Conservation (phyloP, 2,797 vertebrate species). For the Florisuga fusca region DNA sequence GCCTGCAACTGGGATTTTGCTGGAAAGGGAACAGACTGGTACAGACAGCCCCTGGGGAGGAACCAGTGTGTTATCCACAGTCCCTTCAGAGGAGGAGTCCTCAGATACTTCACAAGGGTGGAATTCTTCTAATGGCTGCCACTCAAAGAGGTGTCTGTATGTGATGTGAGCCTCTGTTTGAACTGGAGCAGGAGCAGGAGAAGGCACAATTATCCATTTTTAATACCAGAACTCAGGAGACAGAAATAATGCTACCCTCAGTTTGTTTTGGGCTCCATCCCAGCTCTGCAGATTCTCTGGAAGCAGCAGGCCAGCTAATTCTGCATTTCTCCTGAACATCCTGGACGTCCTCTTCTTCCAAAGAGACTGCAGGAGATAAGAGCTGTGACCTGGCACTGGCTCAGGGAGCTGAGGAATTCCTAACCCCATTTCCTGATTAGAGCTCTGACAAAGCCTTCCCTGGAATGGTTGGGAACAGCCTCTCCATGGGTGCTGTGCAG, state of each 20-base stretch:
- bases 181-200: not conserved
- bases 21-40: not conserved
- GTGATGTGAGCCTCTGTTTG: not conserved
- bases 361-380: slow-evolving; percentile 34
- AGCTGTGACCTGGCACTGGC: not conserved
- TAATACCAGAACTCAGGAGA: not conserved
- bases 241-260: not conserved
- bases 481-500: not conserved
- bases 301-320: slow-evolving; percentile 11
- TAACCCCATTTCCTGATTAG: slow-evolving; percentile 48
- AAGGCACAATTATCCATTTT: not conserved
- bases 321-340: slow-evolving; percentile 13
- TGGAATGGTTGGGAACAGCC: not conserved
- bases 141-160: not conserved
- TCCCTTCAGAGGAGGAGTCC: not conserved
- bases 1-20: not conserved
- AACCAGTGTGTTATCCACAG: accelerated
- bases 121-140: not conserved
- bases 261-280: not conserved
- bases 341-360: slow-evolving; percentile 35
- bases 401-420: slow-evolving; percentile 37
- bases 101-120: not conserved
- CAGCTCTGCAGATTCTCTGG: not conserved
- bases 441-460: not conserved
- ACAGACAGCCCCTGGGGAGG: not conserved